Conservation (phyloP, 1,140 invertebrate genomes). For the Leptinotarsa undecemlineata region DNA sequence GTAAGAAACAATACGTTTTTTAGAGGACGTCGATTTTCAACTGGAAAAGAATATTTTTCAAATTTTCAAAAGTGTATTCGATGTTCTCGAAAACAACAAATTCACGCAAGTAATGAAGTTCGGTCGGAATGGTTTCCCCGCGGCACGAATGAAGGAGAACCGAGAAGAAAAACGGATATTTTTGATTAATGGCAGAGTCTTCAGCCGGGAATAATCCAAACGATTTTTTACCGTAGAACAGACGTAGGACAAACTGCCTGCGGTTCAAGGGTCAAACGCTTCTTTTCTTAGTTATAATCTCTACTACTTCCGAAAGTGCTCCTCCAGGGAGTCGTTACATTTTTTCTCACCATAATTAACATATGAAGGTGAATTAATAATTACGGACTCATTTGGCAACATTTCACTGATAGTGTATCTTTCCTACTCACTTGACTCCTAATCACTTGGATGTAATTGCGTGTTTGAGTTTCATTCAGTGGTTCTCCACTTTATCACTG, state of each 20-base stretch:
- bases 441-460: no score
- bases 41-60: no score
- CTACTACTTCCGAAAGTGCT: conserved; percentile 16
- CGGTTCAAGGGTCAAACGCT: conserved; percentile 32
- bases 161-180: conserved; percentile 26
- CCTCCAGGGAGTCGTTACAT: not conserved
- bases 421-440: no score
- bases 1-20: no score
- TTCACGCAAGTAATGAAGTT: not conserved
- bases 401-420: no score
- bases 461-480: no score
- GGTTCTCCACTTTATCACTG: no score
- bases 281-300: conserved; percentile 34
- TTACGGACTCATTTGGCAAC: no score
- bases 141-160: not conserved
- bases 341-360: not conserved
- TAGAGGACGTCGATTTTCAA: no score
- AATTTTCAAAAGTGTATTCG: no score
- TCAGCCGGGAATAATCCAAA: conserved; percentile 35
- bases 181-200: conserved; percentile 36
- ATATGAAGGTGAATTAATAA: not conserved
- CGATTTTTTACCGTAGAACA: conserved; percentile 34
- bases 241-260: conserved; percentile 35
- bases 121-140: conserved; percentile 2
- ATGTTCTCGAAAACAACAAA: no score